Base-by-base conservation (phyloP, 2,888 invertebrate genomes). In the Clitarchus hookeri region DNA sequence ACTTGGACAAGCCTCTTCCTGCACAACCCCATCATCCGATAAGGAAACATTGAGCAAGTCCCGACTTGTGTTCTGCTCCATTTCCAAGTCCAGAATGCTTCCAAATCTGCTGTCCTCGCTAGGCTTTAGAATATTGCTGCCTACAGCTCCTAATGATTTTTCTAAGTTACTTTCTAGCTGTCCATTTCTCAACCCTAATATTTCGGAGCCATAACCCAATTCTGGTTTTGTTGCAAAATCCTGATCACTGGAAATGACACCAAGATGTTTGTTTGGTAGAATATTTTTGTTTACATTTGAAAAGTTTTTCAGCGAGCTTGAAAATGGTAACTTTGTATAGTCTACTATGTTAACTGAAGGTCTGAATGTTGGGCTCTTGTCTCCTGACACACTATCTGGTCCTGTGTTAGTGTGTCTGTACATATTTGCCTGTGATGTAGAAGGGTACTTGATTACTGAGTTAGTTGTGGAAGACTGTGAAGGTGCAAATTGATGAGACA, bases 51-150 rank as follows among this genome's bases (percentile, higher is more conserved):
- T 91, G 54, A 91, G 84, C 9, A 90, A 86, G 88, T 91, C 91
- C 0, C 90, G 90, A 82, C 90, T 91, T 6, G 90, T 91, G 53
- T 91, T 90, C 87, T 91, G 90, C 48, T 91, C 90, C 16, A 89
- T 89, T 44, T 91, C 90, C 23, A 88, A 82, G 23, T 90, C 91
- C 48, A 82, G 25, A 78, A 86, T 86, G 26, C 85, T 85, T 19
- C 54, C 85, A n/a, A 86, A n/a, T 27, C 44, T 82, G 25, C 36
- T 82, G 44, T 82, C 82, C 27, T 36, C 82, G 25, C n/a, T 82
- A 27, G 4, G 82, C 36, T 82, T 82, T 23, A 44, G 25, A 13
- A 82, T 82, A 82, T 23, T 26, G 27, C 44, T 82, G n/a, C 65
- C 23, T 65, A 65, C n/a, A 9, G n/a, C 8, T n/a, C 65, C n/a